A percentile compares a stretch with the other conserved stretches of the same genome.
Conservation (phyloP, 2,797 vertebrate species). For the Pipistrellus kuhlii region DNA sequence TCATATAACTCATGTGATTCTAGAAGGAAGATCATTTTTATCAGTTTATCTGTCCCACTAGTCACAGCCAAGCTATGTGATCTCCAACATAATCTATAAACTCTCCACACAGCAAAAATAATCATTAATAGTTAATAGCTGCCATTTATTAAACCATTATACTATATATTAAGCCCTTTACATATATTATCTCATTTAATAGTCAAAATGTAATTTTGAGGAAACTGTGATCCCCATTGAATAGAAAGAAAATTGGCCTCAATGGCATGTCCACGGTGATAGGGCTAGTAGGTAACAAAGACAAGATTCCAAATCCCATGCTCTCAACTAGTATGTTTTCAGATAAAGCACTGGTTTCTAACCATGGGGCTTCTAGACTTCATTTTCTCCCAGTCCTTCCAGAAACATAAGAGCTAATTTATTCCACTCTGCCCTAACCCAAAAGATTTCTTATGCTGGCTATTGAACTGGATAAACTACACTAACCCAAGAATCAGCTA, state of each 20-base stretch:
- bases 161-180: neutral
- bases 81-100: conserved; percentile 8
- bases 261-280: neutral
- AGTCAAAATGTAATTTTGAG: conserved; percentile 22
- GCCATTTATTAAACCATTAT: conserved; percentile 32
- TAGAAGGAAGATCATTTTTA: conserved; percentile 41
- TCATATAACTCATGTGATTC: conserved; percentile 9
- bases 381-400: conserved; percentile 46
- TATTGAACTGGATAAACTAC: conserved; percentile 23
- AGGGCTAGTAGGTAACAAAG: neutral
- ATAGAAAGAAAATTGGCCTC: conserved; percentile 24
- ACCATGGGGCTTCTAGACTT: neutral
- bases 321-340: neutral
- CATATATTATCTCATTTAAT: neutral
- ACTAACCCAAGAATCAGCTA: neutral
- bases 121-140: neutral
- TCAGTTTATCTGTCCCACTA: neutral
- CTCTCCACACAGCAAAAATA: neutral
- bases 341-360: neutral
- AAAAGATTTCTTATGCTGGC: conserved; percentile 20
- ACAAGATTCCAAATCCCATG: conserved; percentile 31
- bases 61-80: conserved; percentile 37
- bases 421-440: conserved; percentile 1
- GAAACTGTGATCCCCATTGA: neutral
- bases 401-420: conserved; percentile 29